Evolutionary conservation across 1,140 invertebrate species (phyloP), one percentile per base, ranked within the genome.

Genomic region (Caenorhabditis tropicalis): DNA sequence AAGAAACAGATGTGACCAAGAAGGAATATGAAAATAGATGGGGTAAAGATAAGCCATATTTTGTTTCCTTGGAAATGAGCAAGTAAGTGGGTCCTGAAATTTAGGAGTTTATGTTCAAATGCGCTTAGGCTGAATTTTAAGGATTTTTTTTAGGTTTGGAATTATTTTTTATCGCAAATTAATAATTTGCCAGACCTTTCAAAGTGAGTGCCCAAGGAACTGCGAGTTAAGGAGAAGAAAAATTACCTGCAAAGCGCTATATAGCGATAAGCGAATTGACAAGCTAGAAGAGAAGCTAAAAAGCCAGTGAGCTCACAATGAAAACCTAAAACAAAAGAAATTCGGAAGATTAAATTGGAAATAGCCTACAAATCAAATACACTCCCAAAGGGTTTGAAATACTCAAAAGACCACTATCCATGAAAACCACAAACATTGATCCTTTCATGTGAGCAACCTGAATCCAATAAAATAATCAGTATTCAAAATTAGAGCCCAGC

Each of bases 381-480:
- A 27, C 7, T 27, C 36, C 65, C 1, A 74, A n/a, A 12, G 65
- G 65, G 43, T 74, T 74, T n/a, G 36, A 24, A 0, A 46, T 7
- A 46, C 36, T 74, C 10, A 74, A 46, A 24, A 74, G 24, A 43
- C 65, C 43, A n/a, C 65, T 74, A 43, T 74, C 27, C 65, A 74
- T 74, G 36, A 74, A 74, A 3, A 74, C 65, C 4, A 74, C 65
- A 24, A 74, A 74, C 65, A 74, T 74, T 6, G 65, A 74, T 12
- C 65, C 65, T 24, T 74, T 74, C 36, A 74, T 74, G 43, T 74
- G 65, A 15, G 36, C 65, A 3, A 74, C 65, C 65, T 74, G n/a
- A 10, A 74, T 36, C 9, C 2, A 15, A 70, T 0, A 36, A 65
- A 33, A 36, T 24, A 36, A 9, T 15, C 39, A 43, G 5, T 12